Percentiles rank a stretch among this genome's conserved stretches.
phyloP scores from a whole-genome alignment of 2,113 vertebrate genomes.

The Burhinus oedicnemus region DNA sequence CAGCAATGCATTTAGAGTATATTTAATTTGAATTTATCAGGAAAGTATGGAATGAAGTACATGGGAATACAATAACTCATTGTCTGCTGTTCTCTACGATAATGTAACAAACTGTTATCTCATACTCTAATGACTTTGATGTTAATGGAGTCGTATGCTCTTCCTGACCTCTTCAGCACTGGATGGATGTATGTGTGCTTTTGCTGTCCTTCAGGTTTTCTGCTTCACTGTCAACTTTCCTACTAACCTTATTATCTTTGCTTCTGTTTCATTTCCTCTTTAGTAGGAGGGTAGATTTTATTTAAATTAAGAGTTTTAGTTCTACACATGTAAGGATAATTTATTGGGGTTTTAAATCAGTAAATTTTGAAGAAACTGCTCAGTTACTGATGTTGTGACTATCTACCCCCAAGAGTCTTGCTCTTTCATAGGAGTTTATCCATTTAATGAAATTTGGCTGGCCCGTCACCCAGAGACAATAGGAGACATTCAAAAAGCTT shows the following conservation, averaged over 20 bases:
- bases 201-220: slow-evolving; percentile 10
- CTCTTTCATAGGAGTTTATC: not conserved
- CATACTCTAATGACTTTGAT: slow-evolving; percentile 53
- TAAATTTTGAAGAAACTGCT: not conserved
- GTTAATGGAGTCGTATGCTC: slow-evolving; percentile 41
- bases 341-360: not conserved
- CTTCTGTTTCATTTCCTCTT: slow-evolving; percentile 9
- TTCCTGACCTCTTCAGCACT: slow-evolving; percentile 55
- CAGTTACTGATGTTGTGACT: not conserved
- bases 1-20: not conserved
- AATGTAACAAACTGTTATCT: slow-evolving; percentile 63
- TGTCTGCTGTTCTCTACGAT: slow-evolving; percentile 29
- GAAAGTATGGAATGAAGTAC: slow-evolving; percentile 25
- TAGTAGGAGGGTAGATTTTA: not conserved
- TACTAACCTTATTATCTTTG: not conserved
- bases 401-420: not conserved
- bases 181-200: not conserved
- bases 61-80: slow-evolving; percentile 26
- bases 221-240: slow-evolving; percentile 5
- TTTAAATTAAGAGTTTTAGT: slow-evolving; percentile 12
- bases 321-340: not conserved
- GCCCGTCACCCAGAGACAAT: not conserved
- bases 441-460: not conserved
- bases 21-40: slow-evolving; percentile 60
- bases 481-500: not conserved